Percentiles rank a stretch among this genome's conserved stretches.
These are phyloP conservation scores for Alces alces DNA, from an alignment of 2,113 vertebrate species.

Conservation along the genomic window DNA sequence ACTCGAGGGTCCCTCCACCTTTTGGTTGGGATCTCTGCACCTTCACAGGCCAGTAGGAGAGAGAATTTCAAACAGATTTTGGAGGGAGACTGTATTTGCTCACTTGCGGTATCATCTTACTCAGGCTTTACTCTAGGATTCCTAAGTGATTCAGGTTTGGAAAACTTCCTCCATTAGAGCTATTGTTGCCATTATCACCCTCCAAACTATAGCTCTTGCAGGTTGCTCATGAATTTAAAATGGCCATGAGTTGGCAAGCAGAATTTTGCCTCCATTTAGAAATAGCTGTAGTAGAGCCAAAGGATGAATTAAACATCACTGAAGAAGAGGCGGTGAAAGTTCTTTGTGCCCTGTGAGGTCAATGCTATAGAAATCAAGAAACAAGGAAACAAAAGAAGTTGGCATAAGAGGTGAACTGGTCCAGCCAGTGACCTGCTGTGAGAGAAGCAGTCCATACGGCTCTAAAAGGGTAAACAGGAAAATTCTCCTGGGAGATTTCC, in stretches of 20 bases:
- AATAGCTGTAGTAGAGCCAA: neutral
- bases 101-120: neutral
- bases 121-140: neutral
- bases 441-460: neutral
- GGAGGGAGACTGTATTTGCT: neutral
- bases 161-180: neutral
- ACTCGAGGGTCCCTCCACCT: neutral
- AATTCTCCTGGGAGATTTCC: neutral
- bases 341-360: neutral
- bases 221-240: neutral
- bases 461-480: neutral
- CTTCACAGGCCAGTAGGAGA: neutral
- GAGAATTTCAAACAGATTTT: neutral
- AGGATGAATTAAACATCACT: neutral
- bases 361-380: neutral
- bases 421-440: neutral
- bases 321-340: neutral
- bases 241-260: neutral
- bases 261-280: constrained; percentile 23
- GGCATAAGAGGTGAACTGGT: neutral
- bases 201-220: neutral
- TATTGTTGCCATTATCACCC: neutral
- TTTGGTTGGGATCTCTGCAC: neutral
- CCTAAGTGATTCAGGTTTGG: neutral
- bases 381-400: neutral